phyloP scores from a whole-genome alignment of 2,797 vertebrate species.

The Carapus acus region DNA sequence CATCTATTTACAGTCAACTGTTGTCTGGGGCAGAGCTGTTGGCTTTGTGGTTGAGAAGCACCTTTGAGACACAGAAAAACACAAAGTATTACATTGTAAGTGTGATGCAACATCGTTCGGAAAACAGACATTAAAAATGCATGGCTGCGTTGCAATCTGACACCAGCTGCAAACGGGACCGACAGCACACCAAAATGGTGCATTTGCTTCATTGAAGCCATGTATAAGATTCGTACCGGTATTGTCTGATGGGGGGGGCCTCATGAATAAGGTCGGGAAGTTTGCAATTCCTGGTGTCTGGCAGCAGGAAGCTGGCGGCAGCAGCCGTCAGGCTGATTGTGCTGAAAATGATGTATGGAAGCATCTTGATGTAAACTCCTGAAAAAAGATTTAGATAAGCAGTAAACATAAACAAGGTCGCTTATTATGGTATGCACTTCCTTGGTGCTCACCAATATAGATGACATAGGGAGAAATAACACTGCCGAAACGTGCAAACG shows the following conservation, averaged over 20 bases:
- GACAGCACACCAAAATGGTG: too few species aligned
- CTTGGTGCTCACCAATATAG: conserved; percentile 71
- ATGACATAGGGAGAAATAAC: conserved; percentile 78
- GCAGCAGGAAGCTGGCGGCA: conserved; percentile 34
- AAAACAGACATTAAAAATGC: too few species aligned
- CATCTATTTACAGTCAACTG: conserved; percentile 3
- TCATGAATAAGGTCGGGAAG: conserved; percentile 49
- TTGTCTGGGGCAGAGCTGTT: background rate
- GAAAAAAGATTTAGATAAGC: conserved; percentile 19
- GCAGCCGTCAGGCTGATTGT: conserved; percentile 32
- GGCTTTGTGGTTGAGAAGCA: conserved; percentile 8
- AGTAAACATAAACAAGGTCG: background rate
- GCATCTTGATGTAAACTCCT: conserved; percentile 37
- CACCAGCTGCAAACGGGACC: too few species aligned
- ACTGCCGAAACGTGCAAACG: conserved; percentile 73
- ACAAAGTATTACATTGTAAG: too few species aligned
- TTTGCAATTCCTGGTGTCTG: conserved; percentile 44
- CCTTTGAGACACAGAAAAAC: conserved; percentile 6
- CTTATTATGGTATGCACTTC: background rate
- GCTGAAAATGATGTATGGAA: conserved; percentile 49
- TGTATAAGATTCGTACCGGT: conserved; percentile 11
- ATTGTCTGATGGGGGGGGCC: conserved; percentile 29
- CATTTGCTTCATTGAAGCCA: background rate
- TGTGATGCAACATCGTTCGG: too few species aligned
- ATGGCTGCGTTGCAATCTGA: too few species aligned